Evolutionary conservation across 2,797 vertebrate genomes (phyloP), one percentile per base, ranked within the genome.

Genomic region (Phaenicophaeus curvirostris): DNA sequence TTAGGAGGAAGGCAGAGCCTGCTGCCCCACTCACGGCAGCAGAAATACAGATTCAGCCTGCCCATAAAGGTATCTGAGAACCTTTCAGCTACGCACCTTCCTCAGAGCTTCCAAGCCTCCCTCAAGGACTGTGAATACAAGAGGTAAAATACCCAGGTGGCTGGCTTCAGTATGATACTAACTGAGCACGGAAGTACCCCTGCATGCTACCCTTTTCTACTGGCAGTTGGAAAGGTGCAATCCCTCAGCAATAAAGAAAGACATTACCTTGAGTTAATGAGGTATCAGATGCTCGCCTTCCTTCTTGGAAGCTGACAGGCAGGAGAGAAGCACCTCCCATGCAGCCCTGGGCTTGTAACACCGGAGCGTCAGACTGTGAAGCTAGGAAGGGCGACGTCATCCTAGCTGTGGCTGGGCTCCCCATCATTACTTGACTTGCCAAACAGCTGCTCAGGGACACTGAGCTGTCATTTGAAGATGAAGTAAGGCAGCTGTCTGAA

Each of bases 241-340:
- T 13, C 55, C n/a, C 57, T 48, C 48, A 39, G 16, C 31, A 72
- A 80, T 8, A 41, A 35, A 68, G 51, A 30, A 75, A 86, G 48
- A 35, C 41, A 67, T 91, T 97, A 99, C 99, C 99, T 98, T 99
- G 99, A 69, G 99, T 99, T 94, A 99, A 98, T 51, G 99, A 99
- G 87, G 99, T 99, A 97, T 99, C 99, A 0, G 99, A 99, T 4
- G 99, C 99, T 91, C 99, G 96, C 54, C 99, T 98, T 41, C 99
- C 99, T 95, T 99, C 99, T 97, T 99, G 99, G 97, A 99, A 99
- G 90, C 97, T 98, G 96, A 98, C 89, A 7, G 98, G 98, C 71
- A 98, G 96, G 59, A 97, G 95, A 93, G 98, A 98, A 63, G 98
- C 98, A 23, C 98, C 96, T 13, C 98, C 98, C 89, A 98, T 98